Conservation (phyloP, 2,888 invertebrate genomes). For the Drosophila mimica region DNA sequence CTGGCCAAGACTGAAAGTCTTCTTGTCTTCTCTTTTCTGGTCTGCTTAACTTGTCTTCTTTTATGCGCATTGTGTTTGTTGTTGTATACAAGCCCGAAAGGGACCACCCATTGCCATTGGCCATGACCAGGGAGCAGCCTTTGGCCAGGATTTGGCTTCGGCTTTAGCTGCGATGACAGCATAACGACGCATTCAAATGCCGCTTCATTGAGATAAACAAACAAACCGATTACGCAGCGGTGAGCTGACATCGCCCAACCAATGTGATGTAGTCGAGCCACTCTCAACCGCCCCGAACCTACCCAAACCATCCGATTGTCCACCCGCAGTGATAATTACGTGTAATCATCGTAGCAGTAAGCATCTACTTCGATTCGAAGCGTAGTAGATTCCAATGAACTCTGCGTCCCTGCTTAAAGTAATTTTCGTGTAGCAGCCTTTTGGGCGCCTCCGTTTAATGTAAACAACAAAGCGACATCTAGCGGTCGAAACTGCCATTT, state of each 20-base stretch:
- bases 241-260: slow-evolving; percentile 38
- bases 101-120: slow-evolving; percentile 52
- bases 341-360: slow-evolving; percentile 53
- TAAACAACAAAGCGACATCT: slow-evolving; percentile 18
- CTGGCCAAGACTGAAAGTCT: slow-evolving; percentile 19
- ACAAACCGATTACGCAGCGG: slow-evolving; percentile 79
- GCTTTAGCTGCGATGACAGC: slow-evolving; percentile 56
- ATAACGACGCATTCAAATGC: slow-evolving; percentile 75
- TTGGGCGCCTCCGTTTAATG: slow-evolving; percentile 42
- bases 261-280: background rate
- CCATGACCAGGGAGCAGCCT: slow-evolving; percentile 32
- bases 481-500: background rate
- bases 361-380: slow-evolving; percentile 14
- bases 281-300: slow-evolving; percentile 3
- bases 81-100: background rate
- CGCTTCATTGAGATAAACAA: slow-evolving; percentile 63
- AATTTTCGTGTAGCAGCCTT: slow-evolving; percentile 50
- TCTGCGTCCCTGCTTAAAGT: slow-evolving; percentile 25
- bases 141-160: background rate
- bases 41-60: slow-evolving; percentile 24
- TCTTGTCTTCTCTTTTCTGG: slow-evolving; percentile 9
- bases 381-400: slow-evolving; percentile 64
- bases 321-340: slow-evolving; percentile 66
- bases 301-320: slow-evolving; percentile 4
- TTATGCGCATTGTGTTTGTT: slow-evolving; percentile 22